phyloP scores from a whole-genome alignment of 2,888 invertebrate species.

The Himalopsyche anomala region DNA sequence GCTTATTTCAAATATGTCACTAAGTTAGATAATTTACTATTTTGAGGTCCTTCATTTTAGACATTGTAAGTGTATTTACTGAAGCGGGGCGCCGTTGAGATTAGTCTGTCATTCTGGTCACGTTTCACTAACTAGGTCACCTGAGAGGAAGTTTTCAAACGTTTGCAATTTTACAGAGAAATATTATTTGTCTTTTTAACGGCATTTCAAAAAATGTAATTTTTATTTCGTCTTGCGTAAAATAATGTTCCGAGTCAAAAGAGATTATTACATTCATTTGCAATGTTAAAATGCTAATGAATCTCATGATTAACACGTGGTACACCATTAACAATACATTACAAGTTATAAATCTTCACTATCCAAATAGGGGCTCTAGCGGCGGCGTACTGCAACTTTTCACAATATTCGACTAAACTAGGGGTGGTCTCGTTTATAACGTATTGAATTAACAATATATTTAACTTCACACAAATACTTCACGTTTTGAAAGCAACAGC shows the following conservation, averaged over 20 bases:
- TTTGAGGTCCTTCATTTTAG: constrained; percentile 29
- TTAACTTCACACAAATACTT: too few species aligned
- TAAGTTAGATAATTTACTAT: background rate
- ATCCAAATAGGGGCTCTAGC: too few species aligned
- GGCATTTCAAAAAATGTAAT: constrained; percentile 13
- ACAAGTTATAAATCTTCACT: too few species aligned
- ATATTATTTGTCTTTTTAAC: constrained; percentile 43
- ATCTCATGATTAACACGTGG: background rate
- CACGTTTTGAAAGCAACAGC: too few species aligned
- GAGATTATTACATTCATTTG: constrained; percentile 37
- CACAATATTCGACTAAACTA: too few species aligned
- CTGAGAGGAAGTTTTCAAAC: constrained; percentile 41
- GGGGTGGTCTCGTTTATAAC: too few species aligned
- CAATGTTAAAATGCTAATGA: constrained; percentile 2
- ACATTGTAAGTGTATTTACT: constrained; percentile 23
- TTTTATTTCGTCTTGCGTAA: constrained; percentile 24
- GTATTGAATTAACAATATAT: too few species aligned
- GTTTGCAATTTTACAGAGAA: constrained; percentile 43
- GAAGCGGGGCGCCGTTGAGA: constrained; percentile 16
- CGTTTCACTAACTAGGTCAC: constrained; percentile 45
- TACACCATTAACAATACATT: too few species aligned
- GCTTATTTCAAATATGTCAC: too few species aligned
- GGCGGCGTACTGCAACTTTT: too few species aligned
- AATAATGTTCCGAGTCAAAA: constrained; percentile 6
- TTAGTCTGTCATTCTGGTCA: constrained; percentile 38